phyloP scores from a whole-genome alignment of 1,140 invertebrate genomes.

The Drosophila ananassae region DNA sequence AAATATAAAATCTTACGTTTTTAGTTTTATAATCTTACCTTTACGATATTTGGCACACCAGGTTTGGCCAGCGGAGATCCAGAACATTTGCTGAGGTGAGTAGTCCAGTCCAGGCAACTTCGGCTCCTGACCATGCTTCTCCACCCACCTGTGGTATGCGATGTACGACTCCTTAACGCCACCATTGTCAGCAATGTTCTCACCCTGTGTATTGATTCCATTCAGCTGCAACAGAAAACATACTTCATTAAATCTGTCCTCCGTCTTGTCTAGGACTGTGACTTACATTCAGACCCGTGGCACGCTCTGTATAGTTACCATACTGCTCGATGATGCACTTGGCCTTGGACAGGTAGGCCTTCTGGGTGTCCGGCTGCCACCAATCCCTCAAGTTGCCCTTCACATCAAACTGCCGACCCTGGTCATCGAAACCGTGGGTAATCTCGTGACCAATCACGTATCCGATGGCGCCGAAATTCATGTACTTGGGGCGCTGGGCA shows the following conservation, averaged over 20 bases:
- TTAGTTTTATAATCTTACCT: constrained; percentile 39
- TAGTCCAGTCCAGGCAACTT: constrained; percentile 89
- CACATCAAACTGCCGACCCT: constrained; percentile 95
- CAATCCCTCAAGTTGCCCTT: constrained; percentile 93
- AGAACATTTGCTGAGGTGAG: constrained; percentile 89
- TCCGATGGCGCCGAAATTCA: constrained; percentile 96
- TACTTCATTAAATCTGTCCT: constrained; percentile 1
- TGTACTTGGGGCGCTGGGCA: constrained; percentile 92
- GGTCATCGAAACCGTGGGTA: constrained; percentile 96
- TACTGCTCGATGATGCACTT: constrained; percentile 96
- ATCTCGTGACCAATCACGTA: constrained; percentile 97
- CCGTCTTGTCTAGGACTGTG: background rate
- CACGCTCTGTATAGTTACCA: constrained; percentile 90
- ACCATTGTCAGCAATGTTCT: constrained; percentile 96
- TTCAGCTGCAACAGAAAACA: constrained; percentile 88
- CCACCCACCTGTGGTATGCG: constrained; percentile 90
- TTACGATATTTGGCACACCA: constrained; percentile 86
- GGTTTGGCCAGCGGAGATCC: constrained; percentile 87
- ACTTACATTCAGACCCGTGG: constrained; percentile 89
- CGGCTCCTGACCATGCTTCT: constrained; percentile 87
- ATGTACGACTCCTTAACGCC: constrained; percentile 94
- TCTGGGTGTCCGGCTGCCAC: constrained; percentile 91
- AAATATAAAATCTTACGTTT: background rate
- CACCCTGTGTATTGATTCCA: constrained; percentile 94
- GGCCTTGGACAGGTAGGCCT: constrained; percentile 90